Percentiles rank a stretch among this genome's conserved stretches.
Conservation (phyloP, 2,113 vertebrate species). For the Scomber japonicus region DNA sequence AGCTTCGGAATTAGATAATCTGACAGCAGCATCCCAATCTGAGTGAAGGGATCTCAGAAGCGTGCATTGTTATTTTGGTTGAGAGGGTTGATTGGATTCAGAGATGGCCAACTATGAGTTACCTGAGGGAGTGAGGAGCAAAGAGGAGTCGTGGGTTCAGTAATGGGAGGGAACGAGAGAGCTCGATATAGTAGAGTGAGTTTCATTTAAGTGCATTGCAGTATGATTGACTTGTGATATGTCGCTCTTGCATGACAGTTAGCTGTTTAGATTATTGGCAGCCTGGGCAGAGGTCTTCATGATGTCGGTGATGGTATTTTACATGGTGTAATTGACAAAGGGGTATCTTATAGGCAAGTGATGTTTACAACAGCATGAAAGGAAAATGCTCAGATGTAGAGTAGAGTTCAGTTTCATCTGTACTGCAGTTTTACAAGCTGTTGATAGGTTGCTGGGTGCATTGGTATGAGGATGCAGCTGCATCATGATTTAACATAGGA, state of each 20-base stretch:
- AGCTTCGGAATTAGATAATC: conserved; percentile 70
- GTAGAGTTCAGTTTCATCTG: background rate
- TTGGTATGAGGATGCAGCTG: background rate
- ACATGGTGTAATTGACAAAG: background rate
- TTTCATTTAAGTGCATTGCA: background rate
- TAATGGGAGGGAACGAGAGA: background rate
- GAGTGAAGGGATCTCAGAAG: conserved; percentile 14
- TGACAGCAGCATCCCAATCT: conserved; percentile 23
- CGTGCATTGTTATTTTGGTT: conserved; percentile 1
- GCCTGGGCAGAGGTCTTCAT: background rate
- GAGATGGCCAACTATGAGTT: background rate
- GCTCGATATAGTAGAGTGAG: background rate
- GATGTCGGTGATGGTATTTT: background rate
- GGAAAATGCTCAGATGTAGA: background rate
- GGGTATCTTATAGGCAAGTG: background rate
- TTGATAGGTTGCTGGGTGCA: no score
- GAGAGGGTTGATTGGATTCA: background rate
- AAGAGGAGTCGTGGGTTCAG: background rate
- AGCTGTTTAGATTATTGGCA: background rate
- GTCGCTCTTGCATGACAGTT: background rate
- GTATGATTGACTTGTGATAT: background rate
- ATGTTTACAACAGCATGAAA: background rate
- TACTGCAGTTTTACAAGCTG: background rate
- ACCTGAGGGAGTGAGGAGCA: background rate
- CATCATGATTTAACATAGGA: no score